These are phyloP conservation scores for Dysmachus trigonus DNA, from an alignment of 2,888 invertebrate species.

Conservation along the genomic window DNA sequence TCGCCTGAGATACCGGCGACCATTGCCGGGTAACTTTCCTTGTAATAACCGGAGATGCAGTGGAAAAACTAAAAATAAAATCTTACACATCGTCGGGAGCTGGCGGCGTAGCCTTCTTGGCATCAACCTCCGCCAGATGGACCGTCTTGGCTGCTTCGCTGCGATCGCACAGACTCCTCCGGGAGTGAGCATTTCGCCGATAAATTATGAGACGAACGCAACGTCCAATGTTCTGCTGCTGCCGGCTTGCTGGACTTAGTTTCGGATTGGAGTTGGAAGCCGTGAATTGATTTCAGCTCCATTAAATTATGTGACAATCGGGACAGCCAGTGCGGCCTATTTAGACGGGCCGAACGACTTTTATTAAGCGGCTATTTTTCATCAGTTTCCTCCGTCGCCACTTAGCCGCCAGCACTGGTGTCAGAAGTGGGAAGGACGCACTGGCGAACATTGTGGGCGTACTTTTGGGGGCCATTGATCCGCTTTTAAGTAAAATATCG, in stretches of 20 bases:
- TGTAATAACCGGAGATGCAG: neutral
- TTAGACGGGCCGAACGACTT: neutral
- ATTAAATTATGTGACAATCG: conserved; percentile 20
- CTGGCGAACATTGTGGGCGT: neutral
- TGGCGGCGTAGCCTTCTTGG: neutral
- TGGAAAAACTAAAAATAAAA: neutral
- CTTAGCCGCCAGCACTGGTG: neutral
- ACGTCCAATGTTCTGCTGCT: neutral
- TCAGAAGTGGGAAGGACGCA: neutral
- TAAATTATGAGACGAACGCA: neutral
- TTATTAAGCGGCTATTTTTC: conserved; percentile 11
- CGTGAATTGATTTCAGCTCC: conserved; percentile 3
- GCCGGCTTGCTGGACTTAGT: neutral
- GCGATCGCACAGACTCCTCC: neutral
- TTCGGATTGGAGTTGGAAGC: neutral
- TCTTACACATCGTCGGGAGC: neutral
- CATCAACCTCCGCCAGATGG: neutral
- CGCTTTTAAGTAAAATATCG: neutral
- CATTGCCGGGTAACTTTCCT: neutral
- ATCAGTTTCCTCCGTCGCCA: neutral
- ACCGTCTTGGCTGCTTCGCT: neutral
- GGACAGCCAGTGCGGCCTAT: neutral
- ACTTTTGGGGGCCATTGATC: neutral
- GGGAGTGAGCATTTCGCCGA: neutral
- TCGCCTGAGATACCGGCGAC: neutral